Conservation (phyloP, 2,888 invertebrate genomes). For the Athetis lepigone region DNA sequence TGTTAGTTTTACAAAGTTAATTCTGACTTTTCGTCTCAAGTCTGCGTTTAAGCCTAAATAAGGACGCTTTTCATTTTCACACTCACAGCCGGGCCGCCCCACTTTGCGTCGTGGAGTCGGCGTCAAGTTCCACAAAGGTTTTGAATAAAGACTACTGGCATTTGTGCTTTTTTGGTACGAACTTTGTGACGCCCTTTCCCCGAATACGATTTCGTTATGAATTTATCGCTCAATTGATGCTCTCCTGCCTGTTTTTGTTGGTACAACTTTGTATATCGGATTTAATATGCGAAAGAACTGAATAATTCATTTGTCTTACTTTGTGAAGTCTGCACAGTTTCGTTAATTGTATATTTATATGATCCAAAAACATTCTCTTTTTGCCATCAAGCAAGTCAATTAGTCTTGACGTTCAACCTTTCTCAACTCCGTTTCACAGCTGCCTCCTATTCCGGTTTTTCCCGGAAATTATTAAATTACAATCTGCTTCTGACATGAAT, state of each 20-base stretch:
- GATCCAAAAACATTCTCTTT: background rate
- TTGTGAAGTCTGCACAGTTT: background rate
- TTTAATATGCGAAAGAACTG: background rate
- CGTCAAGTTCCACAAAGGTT: slow-evolving; percentile 80
- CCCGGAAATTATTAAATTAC: background rate
- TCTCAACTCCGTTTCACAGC: background rate
- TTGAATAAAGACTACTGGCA: slow-evolving; percentile 77
- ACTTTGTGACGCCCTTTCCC: slow-evolving; percentile 71
- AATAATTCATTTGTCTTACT: background rate
- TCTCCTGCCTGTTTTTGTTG: slow-evolving; percentile 2
- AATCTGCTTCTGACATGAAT: background rate
- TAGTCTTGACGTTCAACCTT: background rate
- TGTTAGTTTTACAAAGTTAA: slow-evolving; percentile 67
- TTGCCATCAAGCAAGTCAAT: background rate
- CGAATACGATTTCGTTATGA: slow-evolving; percentile 63
- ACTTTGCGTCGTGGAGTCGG: slow-evolving; percentile 64
- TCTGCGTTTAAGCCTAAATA: slow-evolving; percentile 73
- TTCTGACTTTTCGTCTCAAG: slow-evolving; percentile 64
- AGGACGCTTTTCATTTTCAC: slow-evolving; percentile 78
- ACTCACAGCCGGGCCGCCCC: slow-evolving; percentile 67
- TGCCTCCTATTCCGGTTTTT: background rate
- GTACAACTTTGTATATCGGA: background rate
- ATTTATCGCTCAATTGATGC: slow-evolving; percentile 53
- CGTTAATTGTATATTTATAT: background rate
- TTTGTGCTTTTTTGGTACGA: slow-evolving; percentile 74